Percentiles rank a stretch among this genome's conserved stretches.
Conservation (phyloP, 2,797 vertebrate species). For the Ceyx erithaca region DNA sequence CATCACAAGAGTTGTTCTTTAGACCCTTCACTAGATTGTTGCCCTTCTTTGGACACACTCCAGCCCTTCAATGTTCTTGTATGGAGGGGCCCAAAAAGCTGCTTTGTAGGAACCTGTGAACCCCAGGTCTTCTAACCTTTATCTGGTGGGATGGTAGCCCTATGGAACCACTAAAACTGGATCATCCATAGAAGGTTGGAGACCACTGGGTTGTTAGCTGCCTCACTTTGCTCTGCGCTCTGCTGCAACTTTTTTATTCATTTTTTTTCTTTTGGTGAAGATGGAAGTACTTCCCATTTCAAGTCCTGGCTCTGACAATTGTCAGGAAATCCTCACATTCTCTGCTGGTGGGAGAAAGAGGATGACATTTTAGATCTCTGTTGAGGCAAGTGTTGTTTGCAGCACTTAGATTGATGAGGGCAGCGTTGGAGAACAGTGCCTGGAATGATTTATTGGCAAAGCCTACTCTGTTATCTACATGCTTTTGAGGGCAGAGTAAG, state of each 20-base stretch:
- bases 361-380: slow-evolving; percentile 12
- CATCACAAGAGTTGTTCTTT: not conserved
- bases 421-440: not conserved
- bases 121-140: not conserved
- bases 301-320: not conserved
- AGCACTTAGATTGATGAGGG: slow-evolving; percentile 1
- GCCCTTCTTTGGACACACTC: not conserved
- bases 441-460: slow-evolving; percentile 26
- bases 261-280: not conserved
- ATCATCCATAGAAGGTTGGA: not conserved
- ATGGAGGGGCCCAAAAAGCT: not conserved
- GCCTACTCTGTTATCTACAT: not conserved
- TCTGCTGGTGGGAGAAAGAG: not conserved
- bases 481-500: slow-evolving; percentile 5
- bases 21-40: not conserved
- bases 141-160: not conserved
- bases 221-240: not conserved
- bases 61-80: not conserved
- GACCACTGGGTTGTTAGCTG: not conserved
- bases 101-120: rapidly evolving
- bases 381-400: slow-evolving; percentile 13
- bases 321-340: slow-evolving; percentile 18
- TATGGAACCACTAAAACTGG: not conserved
- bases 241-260: not conserved
- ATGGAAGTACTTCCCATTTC: not conserved